Base-by-base conservation (phyloP, 92 coral and sea anemone genomes). In the Epizoanthus rinbou region DNA sequence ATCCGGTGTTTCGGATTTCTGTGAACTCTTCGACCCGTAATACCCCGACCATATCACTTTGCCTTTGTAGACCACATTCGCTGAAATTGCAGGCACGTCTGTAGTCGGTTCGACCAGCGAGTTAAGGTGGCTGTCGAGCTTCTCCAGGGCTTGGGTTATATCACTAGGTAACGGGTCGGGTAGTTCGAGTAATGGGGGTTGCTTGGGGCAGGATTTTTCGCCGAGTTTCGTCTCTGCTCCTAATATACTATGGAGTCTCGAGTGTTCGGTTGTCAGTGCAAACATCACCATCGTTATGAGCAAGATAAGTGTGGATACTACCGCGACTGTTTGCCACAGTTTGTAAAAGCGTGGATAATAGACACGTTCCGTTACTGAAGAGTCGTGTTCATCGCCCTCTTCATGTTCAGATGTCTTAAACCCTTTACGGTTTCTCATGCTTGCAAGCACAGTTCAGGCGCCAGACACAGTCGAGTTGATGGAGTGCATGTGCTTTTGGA, bases 51-150 rank as follows among this genome's bases (percentile, higher is more conserved):
- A 92, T 22, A 92, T 35, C 15, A 87, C 79, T 11, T 74, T 39
- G 45, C 88, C 75, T 66, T 64, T 57, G 87, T 92, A 92, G 58
- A 79, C 87, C 23, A 89, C 79, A 72, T 86, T 89, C 3, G 93
- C 90, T 0, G 95, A 92, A 37, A 92, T 89, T 23, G 93, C 93
- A 54, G 95, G 95, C 80, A 92, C 69, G 28, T 86, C 70, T 25
- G 82, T 80, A 8, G 82, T 25, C 7, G 33, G 22, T 67, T 80
- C 85, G 17, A 92, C 93, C 23, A 79, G 80, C 19, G 70, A 33
- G 31, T 76, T 52, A 23, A 92, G 64, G 45, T 83, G 69, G 57
- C 47, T 57, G 47, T 81, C 71, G 5, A 92, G 22, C 37, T 80
- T 69, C n/a, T 84, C 60, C 33, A 89, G 71, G n/a, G 73, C 70